These are phyloP conservation scores for Ramazzottius varieornatus DNA, from an alignment of 2,888 invertebrate genomes.

Conservation along the genomic window DNA sequence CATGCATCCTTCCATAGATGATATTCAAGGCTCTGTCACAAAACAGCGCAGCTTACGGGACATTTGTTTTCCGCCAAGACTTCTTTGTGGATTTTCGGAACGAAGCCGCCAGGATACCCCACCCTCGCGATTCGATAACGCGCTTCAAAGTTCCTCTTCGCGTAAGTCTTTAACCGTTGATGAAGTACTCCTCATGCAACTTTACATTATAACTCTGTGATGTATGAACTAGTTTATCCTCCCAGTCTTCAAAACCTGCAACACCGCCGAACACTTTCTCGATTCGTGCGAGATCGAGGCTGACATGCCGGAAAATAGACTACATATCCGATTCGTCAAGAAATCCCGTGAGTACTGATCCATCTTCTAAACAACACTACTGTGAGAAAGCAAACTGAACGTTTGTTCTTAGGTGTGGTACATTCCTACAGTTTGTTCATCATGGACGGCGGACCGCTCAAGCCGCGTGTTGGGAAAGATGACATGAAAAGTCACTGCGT, in stretches of 20 bases:
- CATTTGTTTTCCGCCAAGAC: constrained; percentile 41
- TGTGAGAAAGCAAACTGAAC: not conserved
- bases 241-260: not conserved
- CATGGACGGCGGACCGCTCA: not conserved
- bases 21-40: constrained; percentile 49
- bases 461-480: not conserved
- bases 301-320: not conserved
- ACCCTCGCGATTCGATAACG: no score
- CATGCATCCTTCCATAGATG: constrained; percentile 22
- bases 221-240: not conserved
- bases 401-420: not conserved
- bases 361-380: not conserved
- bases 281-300: not conserved
- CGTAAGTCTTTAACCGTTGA: not conserved
- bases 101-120: no score
- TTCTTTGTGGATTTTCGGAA: constrained; percentile 34
- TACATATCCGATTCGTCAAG: not conserved
- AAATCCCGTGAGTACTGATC: not conserved
- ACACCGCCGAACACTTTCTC: not conserved
- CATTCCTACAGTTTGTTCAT: not conserved
- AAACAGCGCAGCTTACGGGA: constrained; percentile 56
- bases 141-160: no score
- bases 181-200: not conserved
- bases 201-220: not conserved
- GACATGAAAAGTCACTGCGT: not conserved